Evolutionary conservation across 2,113 vertebrate species (phyloP).

Genomic region (Pterophyllum scalare): DNA sequence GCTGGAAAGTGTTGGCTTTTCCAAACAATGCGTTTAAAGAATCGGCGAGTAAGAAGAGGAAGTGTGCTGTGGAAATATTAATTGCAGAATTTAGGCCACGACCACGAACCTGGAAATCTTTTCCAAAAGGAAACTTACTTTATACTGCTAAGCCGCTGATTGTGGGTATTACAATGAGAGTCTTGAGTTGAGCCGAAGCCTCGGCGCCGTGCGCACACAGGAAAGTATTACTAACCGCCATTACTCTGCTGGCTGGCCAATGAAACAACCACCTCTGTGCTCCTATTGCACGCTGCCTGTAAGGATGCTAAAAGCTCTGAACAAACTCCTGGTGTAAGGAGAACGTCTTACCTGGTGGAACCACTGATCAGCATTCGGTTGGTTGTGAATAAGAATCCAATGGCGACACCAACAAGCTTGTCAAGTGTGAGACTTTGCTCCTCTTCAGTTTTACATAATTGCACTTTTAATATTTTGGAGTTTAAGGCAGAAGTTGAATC

Average conservation of each 20-base stretch:
- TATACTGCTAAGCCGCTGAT: constrained; percentile 1
- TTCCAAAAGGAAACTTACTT: not conserved
- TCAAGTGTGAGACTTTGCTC: not conserved
- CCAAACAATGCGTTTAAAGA: not conserved
- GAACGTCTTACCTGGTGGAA: not conserved
- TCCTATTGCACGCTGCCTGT: not conserved
- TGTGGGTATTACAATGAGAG: constrained; percentile 1
- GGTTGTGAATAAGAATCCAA: not conserved
- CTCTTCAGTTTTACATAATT: fast-evolving
- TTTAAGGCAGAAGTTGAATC: not conserved
- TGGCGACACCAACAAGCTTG: not conserved
- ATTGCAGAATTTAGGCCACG: not conserved
- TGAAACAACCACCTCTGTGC: not conserved
- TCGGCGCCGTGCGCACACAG: not conserved
- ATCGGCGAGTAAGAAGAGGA: not conserved
- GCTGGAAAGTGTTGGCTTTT: not conserved
- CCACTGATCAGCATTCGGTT: not conserved
- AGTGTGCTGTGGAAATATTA: constrained; percentile 16
- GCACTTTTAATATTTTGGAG: not conserved
- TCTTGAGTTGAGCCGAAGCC: constrained; percentile 1
- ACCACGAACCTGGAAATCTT: constrained; percentile 12
- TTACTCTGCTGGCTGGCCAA: not conserved
- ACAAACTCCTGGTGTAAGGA: not conserved
- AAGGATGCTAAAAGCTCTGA: constrained; percentile 19
- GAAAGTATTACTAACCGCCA: constrained; percentile 12